phyloP scores from a whole-genome alignment of 2,113 vertebrate species.

The Mesocricetus auratus region DNA sequence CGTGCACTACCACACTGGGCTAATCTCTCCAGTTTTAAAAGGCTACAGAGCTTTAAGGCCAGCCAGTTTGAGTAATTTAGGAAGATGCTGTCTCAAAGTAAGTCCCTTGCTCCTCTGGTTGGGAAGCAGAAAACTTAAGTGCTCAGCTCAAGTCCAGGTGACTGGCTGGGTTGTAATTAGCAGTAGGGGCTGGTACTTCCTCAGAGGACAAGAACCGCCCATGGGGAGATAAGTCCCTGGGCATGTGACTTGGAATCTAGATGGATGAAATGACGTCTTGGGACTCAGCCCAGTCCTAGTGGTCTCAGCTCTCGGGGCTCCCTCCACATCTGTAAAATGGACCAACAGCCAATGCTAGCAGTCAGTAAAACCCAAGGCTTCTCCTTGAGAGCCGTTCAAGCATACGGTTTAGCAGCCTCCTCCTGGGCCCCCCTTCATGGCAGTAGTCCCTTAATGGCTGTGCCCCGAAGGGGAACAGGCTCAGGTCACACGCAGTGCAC shows the following conservation, averaged over 20 bases:
- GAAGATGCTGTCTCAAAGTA: neutral
- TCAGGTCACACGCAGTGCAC: neutral
- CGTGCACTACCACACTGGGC: too few species aligned
- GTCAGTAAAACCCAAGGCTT: neutral
- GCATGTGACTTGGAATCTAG: neutral
- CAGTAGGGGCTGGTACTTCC: neutral
- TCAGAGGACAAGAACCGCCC: neutral
- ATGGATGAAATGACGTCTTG: neutral
- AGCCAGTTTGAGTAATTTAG: neutral
- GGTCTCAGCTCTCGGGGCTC: neutral
- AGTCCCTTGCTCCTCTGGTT: neutral
- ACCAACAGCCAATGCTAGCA: neutral
- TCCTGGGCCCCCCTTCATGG: neutral
- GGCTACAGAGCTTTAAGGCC: neutral
- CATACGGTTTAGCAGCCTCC: accelerated
- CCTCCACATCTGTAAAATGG: neutral
- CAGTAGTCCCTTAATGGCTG: neutral
- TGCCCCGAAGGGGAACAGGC: neutral
- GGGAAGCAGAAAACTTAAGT: neutral
- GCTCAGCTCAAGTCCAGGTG: neutral
- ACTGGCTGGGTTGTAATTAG: neutral
- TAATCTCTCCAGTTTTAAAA: neutral
- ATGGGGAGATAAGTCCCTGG: neutral
- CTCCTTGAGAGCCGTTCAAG: neutral
- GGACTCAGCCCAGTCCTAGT: neutral